Conservation (phyloP, 2,888 invertebrate species). For the Caenorhabditis doughertyi region DNA sequence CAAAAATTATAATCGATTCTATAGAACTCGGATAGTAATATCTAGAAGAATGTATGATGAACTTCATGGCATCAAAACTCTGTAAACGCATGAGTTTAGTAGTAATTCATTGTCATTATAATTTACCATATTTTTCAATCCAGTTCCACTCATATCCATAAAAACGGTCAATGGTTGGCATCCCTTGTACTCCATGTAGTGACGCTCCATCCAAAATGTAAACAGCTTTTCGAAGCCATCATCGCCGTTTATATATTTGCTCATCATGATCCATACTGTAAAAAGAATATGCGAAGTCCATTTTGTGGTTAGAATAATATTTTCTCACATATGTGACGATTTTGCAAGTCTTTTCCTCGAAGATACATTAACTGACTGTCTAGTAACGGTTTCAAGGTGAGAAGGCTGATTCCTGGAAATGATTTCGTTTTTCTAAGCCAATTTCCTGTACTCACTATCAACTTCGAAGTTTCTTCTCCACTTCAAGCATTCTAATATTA, state of each 20-base stretch:
- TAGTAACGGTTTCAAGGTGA: slow-evolving; percentile 72
- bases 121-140: slow-evolving; percentile 76
- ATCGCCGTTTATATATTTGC: slow-evolving; percentile 71
- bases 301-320: background rate
- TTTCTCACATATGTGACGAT: slow-evolving; percentile 71
- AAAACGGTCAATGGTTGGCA: slow-evolving; percentile 74
- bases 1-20: slow-evolving; percentile 74
- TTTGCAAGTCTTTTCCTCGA: slow-evolving; percentile 74
- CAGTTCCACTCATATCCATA: slow-evolving; percentile 76
- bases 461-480: slow-evolving; percentile 77
- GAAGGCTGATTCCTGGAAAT: slow-evolving; percentile 73
- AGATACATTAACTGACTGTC: slow-evolving; percentile 77
- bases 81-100: slow-evolving; percentile 18
- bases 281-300: slow-evolving; percentile 4
- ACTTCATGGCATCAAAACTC: slow-evolving; percentile 80
- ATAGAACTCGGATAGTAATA: slow-evolving; percentile 79
- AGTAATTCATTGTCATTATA: background rate
- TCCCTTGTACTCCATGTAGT: slow-evolving; percentile 76
- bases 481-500: slow-evolving; percentile 77
- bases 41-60: slow-evolving; percentile 78
- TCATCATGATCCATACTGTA: slow-evolving; percentile 80
- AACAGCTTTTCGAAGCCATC: slow-evolving; percentile 74
- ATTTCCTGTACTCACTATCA: slow-evolving; percentile 66
- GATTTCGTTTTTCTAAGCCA: background rate
- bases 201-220: slow-evolving; percentile 80